Percentiles rank a stretch among this genome's conserved stretches.
These are phyloP conservation scores for Leptocoma aspasia DNA, from an alignment of 2,113 vertebrate genomes.

Conservation along the genomic window DNA sequence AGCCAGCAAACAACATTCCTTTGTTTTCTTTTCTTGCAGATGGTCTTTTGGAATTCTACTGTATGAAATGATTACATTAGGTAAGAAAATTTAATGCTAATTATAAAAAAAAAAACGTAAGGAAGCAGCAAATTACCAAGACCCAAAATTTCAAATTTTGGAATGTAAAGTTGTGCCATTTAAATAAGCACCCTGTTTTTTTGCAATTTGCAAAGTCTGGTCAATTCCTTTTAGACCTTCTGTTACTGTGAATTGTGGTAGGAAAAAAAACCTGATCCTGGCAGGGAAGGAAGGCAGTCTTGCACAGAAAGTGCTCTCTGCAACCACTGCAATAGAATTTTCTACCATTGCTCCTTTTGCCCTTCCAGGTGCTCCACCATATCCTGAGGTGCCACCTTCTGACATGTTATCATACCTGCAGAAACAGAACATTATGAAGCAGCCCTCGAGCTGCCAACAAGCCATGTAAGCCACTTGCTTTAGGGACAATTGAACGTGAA, in stretches of 20 bases:
- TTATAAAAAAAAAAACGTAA: accelerated
- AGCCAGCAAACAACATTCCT: background rate
- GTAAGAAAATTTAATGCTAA: conserved; percentile 64
- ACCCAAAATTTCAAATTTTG: background rate
- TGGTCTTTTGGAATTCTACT: conserved; percentile 94
- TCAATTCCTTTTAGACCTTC: background rate
- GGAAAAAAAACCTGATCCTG: background rate
- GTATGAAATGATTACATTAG: conserved; percentile 91
- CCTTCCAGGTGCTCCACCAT: conserved; percentile 86
- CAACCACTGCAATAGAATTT: background rate
- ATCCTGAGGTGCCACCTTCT: conserved; percentile 81
- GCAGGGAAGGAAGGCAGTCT: background rate
- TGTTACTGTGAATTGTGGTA: background rate
- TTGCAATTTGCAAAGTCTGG: background rate
- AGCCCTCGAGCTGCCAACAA: conserved; percentile 80
- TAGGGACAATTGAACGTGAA: background rate
- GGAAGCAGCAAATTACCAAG: background rate
- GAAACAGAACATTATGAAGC: conserved; percentile 82
- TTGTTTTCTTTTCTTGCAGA: conserved; percentile 67
- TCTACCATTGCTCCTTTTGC: background rate
- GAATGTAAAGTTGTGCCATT: background rate
- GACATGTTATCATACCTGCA: conserved; percentile 87
- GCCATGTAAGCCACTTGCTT: conserved; percentile 75
- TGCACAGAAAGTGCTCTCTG: background rate
- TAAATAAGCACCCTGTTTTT: background rate